Percentiles rank a stretch among this genome's conserved stretches.
These are phyloP conservation scores for Drosophila arizonae DNA, from an alignment of 1,140 invertebrate species.

Conservation along the genomic window DNA sequence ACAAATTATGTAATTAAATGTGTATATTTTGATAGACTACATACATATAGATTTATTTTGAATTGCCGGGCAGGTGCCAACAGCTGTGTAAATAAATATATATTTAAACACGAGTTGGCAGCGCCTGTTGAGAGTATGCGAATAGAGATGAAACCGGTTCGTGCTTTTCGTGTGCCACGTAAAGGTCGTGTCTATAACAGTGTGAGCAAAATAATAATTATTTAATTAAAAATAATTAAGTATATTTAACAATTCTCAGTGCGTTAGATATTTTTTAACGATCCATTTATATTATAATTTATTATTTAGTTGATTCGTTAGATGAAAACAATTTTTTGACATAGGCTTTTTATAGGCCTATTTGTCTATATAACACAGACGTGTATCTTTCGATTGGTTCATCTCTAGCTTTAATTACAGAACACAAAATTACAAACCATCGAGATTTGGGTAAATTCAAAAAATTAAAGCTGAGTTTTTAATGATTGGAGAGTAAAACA, in stretches of 20 bases:
- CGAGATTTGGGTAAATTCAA: background rate
- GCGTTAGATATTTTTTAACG: no score
- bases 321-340: no score
- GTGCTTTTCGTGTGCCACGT: background rate
- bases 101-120: conserved; percentile 1
- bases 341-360: no score
- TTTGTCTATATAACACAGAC: no score
- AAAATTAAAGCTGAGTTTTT: background rate
- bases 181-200: background rate
- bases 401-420: conserved; percentile 21
- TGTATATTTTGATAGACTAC: conserved; percentile 17
- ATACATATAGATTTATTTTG: conserved; percentile 6
- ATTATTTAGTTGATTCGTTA: no score
- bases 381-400: background rate
- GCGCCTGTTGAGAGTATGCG: background rate
- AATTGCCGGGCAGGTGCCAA: background rate
- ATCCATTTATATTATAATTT: no score
- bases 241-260: background rate
- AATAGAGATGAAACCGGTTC: conserved; percentile 9
- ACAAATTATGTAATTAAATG: conserved; percentile 27
- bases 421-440: conserved; percentile 17
- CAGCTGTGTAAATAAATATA: background rate
- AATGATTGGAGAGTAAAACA: conserved; percentile 16
- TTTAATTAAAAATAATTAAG: background rate
- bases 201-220: no score